These are phyloP conservation scores for Drosophila paranaensis DNA, from an alignment of 2,888 invertebrate genomes.

Conservation along the genomic window DNA sequence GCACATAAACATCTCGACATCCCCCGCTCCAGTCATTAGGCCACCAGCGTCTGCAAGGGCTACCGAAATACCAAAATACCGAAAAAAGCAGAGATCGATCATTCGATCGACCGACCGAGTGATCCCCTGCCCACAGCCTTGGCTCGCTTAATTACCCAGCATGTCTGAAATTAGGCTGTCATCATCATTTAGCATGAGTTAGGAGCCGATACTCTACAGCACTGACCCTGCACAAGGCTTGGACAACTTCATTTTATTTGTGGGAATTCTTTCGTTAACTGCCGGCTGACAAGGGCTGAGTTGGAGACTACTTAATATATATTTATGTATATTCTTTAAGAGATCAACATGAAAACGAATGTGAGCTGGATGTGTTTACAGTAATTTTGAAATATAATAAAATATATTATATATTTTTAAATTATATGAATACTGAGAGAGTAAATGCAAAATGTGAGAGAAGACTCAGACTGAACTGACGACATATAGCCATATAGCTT, in stretches of 20 bases:
- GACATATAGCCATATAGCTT: no score
- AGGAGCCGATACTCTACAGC: conserved; percentile 20
- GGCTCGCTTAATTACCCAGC: conserved; percentile 53
- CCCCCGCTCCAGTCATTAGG: conserved; percentile 62
- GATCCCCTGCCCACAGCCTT: conserved; percentile 37
- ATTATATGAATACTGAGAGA: no score
- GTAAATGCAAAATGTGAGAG: no score
- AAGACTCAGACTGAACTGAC: no score
- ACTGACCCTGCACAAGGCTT: background rate
- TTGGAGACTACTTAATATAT: background rate
- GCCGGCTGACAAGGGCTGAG: background rate
- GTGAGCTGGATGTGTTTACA: background rate
- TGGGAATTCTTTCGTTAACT: conserved; percentile 7
- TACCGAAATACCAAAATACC: conserved; percentile 46
- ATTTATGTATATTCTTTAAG: background rate
- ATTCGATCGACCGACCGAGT: conserved; percentile 24
- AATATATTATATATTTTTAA: background rate
- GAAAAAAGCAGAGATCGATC: conserved; percentile 5
- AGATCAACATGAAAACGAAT: background rate
- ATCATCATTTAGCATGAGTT: conserved; percentile 66
- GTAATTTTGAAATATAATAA: background rate
- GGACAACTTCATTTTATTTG: background rate
- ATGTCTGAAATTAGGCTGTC: conserved; percentile 75
- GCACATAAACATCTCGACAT: conserved; percentile 42
- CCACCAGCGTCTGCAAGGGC: conserved; percentile 55